Conservation (phyloP, 2,888 invertebrate species). For the Euzetes globulus region DNA sequence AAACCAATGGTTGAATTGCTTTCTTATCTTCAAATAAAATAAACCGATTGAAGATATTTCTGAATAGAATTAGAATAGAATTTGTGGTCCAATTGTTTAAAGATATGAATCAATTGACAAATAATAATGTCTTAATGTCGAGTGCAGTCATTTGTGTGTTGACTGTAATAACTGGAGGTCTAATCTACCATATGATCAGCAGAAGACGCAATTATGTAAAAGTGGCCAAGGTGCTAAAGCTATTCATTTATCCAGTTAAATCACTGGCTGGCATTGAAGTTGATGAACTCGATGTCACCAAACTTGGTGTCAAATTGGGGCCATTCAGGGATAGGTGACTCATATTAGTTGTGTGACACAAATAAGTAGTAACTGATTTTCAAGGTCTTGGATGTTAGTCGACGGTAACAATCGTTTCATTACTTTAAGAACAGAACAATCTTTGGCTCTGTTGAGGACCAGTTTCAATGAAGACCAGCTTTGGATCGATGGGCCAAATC, state of each 20-base stretch:
- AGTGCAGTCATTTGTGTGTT: not conserved
- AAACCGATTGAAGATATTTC: no score
- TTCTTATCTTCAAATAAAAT: no score
- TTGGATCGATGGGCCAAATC: constrained; percentile 23
- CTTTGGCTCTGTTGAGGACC: constrained; percentile 13
- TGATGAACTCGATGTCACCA: not conserved
- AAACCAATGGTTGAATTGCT: no score
- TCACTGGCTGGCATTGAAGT: constrained; percentile 37
- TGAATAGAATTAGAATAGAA: no score
- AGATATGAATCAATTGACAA: no score
- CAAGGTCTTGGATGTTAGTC: constrained; percentile 20
- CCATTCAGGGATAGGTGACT: constrained; percentile 29
- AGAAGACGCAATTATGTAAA: not conserved
- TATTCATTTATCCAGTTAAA: constrained; percentile 37
- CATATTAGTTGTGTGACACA: not conserved
- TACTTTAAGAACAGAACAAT: constrained; percentile 10
- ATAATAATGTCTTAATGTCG: no score
- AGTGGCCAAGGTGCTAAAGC: constrained; percentile 25
- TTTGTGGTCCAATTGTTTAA: no score
- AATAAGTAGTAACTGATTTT: not conserved
- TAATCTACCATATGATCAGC: not conserved
- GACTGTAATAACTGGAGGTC: not conserved
- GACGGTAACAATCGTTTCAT: constrained; percentile 25
- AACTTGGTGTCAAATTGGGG: constrained; percentile 24
- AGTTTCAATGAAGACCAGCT: constrained; percentile 24